Percentiles rank a stretch among this genome's conserved stretches.
These are phyloP conservation scores for Spea bombifrons DNA, from an alignment of 2,113 vertebrate genomes.

Conservation along the genomic window DNA sequence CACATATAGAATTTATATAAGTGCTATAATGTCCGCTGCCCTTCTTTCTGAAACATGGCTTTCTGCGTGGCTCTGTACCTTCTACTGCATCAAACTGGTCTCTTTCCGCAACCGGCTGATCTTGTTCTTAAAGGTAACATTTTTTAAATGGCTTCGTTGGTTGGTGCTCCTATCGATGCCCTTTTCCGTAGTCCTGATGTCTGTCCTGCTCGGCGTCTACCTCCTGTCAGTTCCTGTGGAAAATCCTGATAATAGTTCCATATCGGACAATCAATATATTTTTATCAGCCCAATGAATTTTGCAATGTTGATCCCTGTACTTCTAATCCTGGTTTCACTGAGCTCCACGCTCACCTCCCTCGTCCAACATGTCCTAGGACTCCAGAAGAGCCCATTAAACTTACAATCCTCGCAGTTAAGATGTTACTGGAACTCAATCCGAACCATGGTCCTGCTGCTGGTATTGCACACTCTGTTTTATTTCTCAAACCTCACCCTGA, in stretches of 20 bases:
- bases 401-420: background rate
- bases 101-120: background rate
- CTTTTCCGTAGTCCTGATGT: background rate
- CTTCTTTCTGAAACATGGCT: background rate
- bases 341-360: background rate
- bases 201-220: background rate
- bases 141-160: background rate
- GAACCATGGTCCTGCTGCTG: conserved; percentile 13
- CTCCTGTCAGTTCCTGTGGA: background rate
- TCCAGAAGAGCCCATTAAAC: background rate
- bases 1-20: no score
- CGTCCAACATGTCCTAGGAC: background rate
- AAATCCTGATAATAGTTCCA: background rate
- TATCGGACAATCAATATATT: background rate
- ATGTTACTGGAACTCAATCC: background rate
- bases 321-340: background rate
- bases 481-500: no score
- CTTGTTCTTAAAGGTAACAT: background rate
- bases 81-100: conserved; percentile 14
- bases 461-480: background rate
- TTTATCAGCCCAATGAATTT: background rate
- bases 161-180: background rate
- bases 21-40: no score
- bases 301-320: background rate
- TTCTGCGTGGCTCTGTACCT: background rate